phyloP scores from a whole-genome alignment of 2,888 invertebrate species.

The Morpho deidamia region DNA sequence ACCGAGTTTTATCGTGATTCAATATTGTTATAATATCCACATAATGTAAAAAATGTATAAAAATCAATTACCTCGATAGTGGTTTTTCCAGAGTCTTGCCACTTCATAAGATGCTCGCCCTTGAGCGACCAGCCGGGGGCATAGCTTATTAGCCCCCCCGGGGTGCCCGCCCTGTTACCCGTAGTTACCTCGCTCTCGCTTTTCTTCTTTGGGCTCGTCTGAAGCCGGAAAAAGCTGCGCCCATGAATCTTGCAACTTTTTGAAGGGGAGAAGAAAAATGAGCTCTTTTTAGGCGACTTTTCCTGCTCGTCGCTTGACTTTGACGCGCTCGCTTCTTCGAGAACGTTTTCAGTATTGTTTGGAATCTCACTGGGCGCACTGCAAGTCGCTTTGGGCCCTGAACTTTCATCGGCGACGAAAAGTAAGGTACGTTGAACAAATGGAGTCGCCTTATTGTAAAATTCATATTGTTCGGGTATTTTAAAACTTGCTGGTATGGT shows the following conservation, averaged over 20 bases:
- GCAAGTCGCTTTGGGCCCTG: slow-evolving; percentile 55
- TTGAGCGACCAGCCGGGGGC: slow-evolving; percentile 81
- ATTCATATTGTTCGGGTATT: slow-evolving; percentile 67
- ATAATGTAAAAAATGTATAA: neutral
- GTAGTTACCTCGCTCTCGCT: slow-evolving; percentile 42
- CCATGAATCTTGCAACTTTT: slow-evolving; percentile 74
- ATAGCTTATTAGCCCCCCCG: slow-evolving; percentile 76
- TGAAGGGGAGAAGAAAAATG: slow-evolving; percentile 74
- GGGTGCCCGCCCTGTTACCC: slow-evolving; percentile 32
- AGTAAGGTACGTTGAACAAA: slow-evolving; percentile 70
- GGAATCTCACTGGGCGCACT: slow-evolving; percentile 35
- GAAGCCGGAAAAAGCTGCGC: slow-evolving; percentile 73
- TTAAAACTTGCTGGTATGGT: slow-evolving; percentile 70
- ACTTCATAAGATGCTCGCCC: slow-evolving; percentile 80
- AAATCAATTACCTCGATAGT: slow-evolving; percentile 73
- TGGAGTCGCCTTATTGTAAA: slow-evolving; percentile 73
- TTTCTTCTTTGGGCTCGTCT: slow-evolving; percentile 73
- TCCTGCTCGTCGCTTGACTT: slow-evolving; percentile 63
- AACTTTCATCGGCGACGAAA: slow-evolving; percentile 68
- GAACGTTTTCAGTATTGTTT: slow-evolving; percentile 33
- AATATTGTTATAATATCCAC: neutral
- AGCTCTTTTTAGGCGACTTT: slow-evolving; percentile 71
- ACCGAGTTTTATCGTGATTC: too few species aligned
- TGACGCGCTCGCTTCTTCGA: slow-evolving; percentile 48
- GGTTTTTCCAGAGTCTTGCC: slow-evolving; percentile 79